Base-by-base conservation (phyloP, 1,140 invertebrate species). In the Pygmarrhopalites habei region DNA sequence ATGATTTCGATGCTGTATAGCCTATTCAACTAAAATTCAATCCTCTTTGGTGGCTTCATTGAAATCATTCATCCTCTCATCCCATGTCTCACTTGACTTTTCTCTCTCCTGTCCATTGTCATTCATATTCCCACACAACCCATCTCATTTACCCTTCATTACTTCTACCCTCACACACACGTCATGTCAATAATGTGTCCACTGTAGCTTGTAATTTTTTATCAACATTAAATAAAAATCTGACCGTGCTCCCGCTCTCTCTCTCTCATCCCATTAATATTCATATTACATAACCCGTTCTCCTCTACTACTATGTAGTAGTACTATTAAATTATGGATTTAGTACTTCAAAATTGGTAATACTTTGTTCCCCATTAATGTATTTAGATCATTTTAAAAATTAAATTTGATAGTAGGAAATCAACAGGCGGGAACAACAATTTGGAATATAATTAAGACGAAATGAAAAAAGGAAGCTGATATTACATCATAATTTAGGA, bases 101-200 rank as follows among this genome's bases (percentile, higher is more conserved):
- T n/a, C n/a, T 19, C 44, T 47, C 44, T 25, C 44, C 19, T 47
- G 4, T 47, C 44, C n/a, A n/a, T 25, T 35, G 32, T 7, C 32
- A 35, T 35, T 35, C 5, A 35, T 35, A 35, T 35, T 35, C 32
- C 32, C 32, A 35, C 32, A 35, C 32, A 47, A 30, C 29, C 23
- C 44, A 12, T 49, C 28, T 49, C 5, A 59, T 59, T 59, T 46
- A 19, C 44, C 44, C 44, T 52, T 25, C 49, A 52, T 29, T 28
- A 29, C 28, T 29, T 49, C 30, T 56, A 28, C n/a, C n/a, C 25
- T 2, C 30, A 32, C 19, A 5, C 2, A 3, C 15, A 15, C 44
- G 56, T 43, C 56, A 44, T 43, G 44, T 17, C 17, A 43, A 41
- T 43, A 23, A 58, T 21, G n/a, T 25, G 39, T 28, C 43, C 56